Evolutionary conservation across 2,888 invertebrate genomes (phyloP).

Genomic region (Pheosia tremula): DNA sequence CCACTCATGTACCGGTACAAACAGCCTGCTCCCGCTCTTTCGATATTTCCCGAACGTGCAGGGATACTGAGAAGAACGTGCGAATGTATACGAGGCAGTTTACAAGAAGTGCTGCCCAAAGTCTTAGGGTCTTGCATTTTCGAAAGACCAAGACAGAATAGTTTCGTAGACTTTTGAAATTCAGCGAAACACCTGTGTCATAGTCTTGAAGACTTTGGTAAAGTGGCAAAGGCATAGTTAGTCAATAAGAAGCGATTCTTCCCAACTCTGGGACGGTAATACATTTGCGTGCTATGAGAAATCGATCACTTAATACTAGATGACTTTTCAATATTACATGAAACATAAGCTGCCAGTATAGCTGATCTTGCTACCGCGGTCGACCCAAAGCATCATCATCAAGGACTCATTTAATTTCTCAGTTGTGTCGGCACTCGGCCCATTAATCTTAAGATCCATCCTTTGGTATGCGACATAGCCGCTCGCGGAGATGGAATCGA

Average conservation of each 20-base stretch:
- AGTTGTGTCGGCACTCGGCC: slow-evolving; percentile 38
- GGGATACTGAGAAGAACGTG: slow-evolving; percentile 1
- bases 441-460: slow-evolving; percentile 44
- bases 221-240: background rate
- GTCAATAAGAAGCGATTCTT: background rate
- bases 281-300: no score
- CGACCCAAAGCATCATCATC: background rate
- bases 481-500: slow-evolving; percentile 68
- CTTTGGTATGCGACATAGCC: slow-evolving; percentile 64
- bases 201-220: no score
- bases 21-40: slow-evolving; percentile 6
- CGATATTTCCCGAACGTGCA: background rate
- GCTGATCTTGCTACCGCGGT: background rate
- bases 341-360: no score
- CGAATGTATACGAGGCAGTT: background rate
- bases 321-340: no score
- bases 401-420: slow-evolving; percentile 40
- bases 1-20: slow-evolving; percentile 35
- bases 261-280: no score
- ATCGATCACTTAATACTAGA: no score
- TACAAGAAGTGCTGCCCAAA: background rate
- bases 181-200: no score
- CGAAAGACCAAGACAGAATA: no score
- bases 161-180: no score
- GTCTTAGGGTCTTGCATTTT: no score